Evolutionary conservation across 2,888 invertebrate species (phyloP).

Genomic region (Halictus ligatus): DNA sequence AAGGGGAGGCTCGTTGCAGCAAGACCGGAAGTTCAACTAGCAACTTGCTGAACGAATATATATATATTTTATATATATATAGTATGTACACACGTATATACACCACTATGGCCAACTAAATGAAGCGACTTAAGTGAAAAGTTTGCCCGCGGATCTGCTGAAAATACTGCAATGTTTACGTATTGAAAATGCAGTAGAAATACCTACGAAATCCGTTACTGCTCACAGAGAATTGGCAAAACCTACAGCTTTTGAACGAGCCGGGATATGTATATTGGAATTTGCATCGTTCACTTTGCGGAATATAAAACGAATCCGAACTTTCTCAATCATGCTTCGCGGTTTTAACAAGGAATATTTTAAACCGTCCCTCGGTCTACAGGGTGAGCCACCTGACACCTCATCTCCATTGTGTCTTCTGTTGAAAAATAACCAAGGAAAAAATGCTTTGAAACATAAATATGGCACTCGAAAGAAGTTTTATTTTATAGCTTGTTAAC

Average conservation of each 20-base stretch:
- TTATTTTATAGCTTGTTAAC: too few species aligned
- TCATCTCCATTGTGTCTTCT: background rate
- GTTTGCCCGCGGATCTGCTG: conserved; percentile 75
- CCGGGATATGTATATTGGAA: conserved; percentile 35
- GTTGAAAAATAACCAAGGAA: background rate
- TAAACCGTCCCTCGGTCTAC: background rate
- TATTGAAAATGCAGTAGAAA: conserved; percentile 75
- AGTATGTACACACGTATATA: background rate
- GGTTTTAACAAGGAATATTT: conserved; percentile 27
- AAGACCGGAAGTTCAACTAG: conserved; percentile 73
- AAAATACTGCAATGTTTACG: conserved; percentile 76
- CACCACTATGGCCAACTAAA: conserved; percentile 74
- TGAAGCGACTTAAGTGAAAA: conserved; percentile 81
- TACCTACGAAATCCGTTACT: conserved; percentile 65
- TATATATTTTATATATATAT: background rate
- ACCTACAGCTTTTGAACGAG: conserved; percentile 36
- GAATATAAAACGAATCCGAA: conserved; percentile 59
- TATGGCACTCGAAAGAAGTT: too few species aligned
- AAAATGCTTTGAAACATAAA: background rate
- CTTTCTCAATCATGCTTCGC: conserved; percentile 16
- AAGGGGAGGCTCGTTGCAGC: conserved; percentile 53
- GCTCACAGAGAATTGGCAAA: conserved; percentile 49
- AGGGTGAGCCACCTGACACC: background rate
- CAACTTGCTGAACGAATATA: conserved; percentile 78
- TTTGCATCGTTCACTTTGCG: conserved; percentile 55